Evolutionary conservation across 2,113 vertebrate species (phyloP).

Genomic region (Sturnus vulgaris): DNA sequence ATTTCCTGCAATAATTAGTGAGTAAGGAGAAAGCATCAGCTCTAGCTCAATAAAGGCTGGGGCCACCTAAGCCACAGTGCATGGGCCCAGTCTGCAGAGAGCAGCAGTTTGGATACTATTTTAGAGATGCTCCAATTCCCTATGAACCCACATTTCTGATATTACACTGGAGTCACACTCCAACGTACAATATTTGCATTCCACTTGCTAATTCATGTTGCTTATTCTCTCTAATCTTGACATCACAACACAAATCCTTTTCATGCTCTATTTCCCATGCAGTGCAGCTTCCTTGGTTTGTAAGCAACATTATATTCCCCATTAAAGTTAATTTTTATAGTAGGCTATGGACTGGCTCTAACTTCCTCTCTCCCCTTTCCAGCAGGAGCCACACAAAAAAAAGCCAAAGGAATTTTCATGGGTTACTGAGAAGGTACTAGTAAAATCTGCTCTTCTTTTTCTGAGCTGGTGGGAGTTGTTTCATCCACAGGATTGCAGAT

Average conservation of each 20-base stretch:
- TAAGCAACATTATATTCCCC: conserved; percentile 50
- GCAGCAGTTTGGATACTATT: background rate
- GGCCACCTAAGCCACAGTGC: background rate
- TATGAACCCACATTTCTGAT: background rate
- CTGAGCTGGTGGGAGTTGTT: background rate
- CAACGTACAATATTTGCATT: conserved; percentile 60
- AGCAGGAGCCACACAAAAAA: background rate
- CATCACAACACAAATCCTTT: conserved; percentile 69
- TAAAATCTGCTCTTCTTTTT: background rate
- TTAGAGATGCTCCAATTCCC: background rate
- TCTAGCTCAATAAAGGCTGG: background rate
- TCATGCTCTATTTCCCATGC: conserved; percentile 66
- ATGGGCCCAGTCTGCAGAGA: background rate
- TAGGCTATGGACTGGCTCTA: background rate
- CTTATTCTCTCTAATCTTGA: conserved; percentile 63
- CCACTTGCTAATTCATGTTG: conserved; percentile 51
- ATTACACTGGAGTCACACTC: conserved; percentile 3
- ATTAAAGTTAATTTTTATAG: conserved; percentile 4
- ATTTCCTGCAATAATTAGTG: background rate
- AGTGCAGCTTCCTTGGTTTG: conserved; percentile 16
- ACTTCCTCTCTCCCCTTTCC: background rate
- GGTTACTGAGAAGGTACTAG: background rate
- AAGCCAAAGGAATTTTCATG: background rate
- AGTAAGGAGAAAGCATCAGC: background rate
- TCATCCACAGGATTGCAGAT: background rate